Evolutionary conservation across 2,113 vertebrate genomes (phyloP), one percentile per base, ranked within the genome.

Genomic region (Nerophis ophidion): DNA sequence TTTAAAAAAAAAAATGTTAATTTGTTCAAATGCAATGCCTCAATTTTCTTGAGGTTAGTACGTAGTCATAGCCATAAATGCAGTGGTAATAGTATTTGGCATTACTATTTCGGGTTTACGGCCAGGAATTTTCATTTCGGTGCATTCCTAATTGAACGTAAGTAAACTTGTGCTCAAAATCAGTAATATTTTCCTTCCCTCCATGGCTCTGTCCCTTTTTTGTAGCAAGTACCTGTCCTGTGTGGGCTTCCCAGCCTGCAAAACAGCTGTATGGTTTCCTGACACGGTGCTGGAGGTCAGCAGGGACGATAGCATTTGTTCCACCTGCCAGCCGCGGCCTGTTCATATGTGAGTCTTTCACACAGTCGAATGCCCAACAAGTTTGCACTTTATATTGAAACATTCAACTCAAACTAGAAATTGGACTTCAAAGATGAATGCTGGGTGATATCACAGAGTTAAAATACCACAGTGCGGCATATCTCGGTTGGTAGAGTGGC

Each of bases 181-280:
- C 34, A 15, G 34, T 54, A 36, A 40, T 56, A 14, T 19, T 5
- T 35, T 53, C 34, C 4, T 8, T 16, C 35, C 11, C n/a, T 52
- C 36, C 26, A 26, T 26, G n/a, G 46, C 26, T 26, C n/a, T 50
- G 19, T 53, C 35, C 6, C 14, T 12, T 9, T 15, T 16, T 17
- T 54, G 51, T 56, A 99, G 97, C 81, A 97, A 92, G 84, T 96
- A 87, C 77, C 89, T 99, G 57, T 88, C 93, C 66, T 99, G 97
- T 70, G 54, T 40, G 5, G 91, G 93, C 8, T 99, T 88, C 67
- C 97, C 97, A 0, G 80, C 86, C 40, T 99, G 97, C 63, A 96
- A 90, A 66, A 61, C 86, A 0, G 93, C 92, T 0, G 55, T 96
- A 42, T 99, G 96, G 96, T 94, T 99, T 81, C 96, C 97, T 0